A percentile compares a stretch with the other conserved stretches of the same genome.
phyloP scores from a whole-genome alignment of 1,140 invertebrate genomes.

The Drosophila ercepeae region DNA sequence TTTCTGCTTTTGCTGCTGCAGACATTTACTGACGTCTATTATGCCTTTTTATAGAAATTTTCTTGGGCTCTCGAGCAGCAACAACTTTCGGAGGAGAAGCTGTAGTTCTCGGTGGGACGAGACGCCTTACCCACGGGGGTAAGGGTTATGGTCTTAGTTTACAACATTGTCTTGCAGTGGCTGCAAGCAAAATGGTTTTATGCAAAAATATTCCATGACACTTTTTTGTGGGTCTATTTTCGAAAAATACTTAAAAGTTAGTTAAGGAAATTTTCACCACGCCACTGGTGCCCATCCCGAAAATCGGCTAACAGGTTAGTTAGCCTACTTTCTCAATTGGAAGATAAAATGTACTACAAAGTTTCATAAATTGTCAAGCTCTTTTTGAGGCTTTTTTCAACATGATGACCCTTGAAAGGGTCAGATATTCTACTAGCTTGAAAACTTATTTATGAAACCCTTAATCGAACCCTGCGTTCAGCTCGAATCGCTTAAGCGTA shows the following conservation, averaged over 20 bases:
- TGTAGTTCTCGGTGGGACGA: background rate
- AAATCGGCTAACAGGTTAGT: background rate
- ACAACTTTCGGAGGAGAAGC: conserved; percentile 23
- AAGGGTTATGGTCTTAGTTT: conserved; percentile 55
- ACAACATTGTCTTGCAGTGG: conserved; percentile 72
- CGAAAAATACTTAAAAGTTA: conserved; percentile 42
- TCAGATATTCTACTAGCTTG: background rate
- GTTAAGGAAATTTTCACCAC: conserved; percentile 11
- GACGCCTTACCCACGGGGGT: background rate
- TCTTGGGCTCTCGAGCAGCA: conserved; percentile 56
- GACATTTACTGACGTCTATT: conserved; percentile 78
- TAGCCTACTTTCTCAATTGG: background rate
- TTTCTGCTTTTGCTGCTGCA: conserved; percentile 55
- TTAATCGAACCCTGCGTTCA: too few relatives aligned
- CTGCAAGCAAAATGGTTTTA: conserved; percentile 77
- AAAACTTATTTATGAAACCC: too few relatives aligned
- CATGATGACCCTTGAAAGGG: too few relatives aligned
- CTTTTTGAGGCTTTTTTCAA: background rate
- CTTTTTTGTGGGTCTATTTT: conserved; percentile 36
- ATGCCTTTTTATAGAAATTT: conserved; percentile 78
- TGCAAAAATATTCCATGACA: conserved; percentile 56
- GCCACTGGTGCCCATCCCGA: background rate
- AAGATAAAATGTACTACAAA: background rate
- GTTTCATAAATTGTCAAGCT: background rate
- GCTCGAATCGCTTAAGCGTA: background rate